Conservation (phyloP, 2,797 vertebrate species). For the Dermochelys coriacea region DNA sequence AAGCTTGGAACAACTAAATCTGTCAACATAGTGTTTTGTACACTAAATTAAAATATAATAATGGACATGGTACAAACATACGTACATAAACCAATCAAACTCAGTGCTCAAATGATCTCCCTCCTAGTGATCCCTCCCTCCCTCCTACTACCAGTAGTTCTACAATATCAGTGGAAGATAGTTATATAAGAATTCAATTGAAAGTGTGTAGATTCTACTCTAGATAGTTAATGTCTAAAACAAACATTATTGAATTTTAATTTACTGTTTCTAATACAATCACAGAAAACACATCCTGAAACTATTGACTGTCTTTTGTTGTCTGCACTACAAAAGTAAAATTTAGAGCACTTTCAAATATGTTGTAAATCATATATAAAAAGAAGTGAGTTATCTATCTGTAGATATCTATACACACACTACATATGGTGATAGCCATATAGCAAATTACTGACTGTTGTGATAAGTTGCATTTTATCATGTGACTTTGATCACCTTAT, state of each 20-base stretch:
- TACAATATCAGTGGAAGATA: rapidly evolving
- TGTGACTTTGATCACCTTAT: not conserved
- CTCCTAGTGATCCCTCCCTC: not conserved
- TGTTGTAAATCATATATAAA: not conserved
- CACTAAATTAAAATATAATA: not conserved
- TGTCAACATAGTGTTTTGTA: not conserved
- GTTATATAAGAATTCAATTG: not conserved
- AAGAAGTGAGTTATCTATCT: not conserved
- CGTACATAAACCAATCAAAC: not conserved
- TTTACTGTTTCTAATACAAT: not conserved
- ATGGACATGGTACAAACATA: not conserved
- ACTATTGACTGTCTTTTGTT: not conserved
- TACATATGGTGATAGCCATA: not conserved
- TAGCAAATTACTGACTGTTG: too few species aligned
- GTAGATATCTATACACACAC: not conserved
- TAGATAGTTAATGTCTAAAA: not conserved
- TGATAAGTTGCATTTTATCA: not conserved
- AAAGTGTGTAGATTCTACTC: not conserved
- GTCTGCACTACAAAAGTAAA: not conserved
- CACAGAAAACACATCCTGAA: not conserved
- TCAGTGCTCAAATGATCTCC: not conserved
- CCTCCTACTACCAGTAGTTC: too few species aligned
- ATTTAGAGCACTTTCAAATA: not conserved
- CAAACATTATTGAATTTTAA: not conserved
- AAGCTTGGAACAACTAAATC: not conserved